Percentiles rank a stretch among this genome's conserved stretches.
These are phyloP conservation scores for Nothura maculosa DNA, from an alignment of 2,797 vertebrate species.

Conservation along the genomic window DNA sequence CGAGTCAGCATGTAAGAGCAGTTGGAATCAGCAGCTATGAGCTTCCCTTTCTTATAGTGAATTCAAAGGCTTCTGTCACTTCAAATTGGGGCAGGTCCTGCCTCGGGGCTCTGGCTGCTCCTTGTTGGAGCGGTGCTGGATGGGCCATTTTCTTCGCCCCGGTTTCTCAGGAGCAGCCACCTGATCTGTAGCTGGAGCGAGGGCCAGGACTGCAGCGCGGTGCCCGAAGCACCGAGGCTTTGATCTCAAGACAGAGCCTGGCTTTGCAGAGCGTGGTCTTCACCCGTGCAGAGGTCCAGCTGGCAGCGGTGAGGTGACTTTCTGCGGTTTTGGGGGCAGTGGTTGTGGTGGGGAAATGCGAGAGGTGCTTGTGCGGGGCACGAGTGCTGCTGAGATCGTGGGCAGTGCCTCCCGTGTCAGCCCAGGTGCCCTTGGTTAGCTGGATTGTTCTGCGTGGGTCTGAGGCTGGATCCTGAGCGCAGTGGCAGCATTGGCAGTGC, in stretches of 20 bases:
- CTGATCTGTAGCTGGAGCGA: neutral
- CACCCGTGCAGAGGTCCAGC: neutral
- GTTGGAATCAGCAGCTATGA: neutral
- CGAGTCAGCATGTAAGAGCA: neutral
- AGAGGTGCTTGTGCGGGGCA: no score
- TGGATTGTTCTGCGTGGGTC: neutral
- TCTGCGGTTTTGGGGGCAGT: no score
- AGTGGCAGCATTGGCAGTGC: neutral
- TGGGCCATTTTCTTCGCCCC: neutral
- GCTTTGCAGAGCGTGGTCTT: neutral
- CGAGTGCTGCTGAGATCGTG: neutral
- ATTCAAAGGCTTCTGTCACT: neutral
- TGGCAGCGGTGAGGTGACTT: neutral
- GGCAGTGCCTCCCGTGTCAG: neutral
- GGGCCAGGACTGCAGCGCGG: no score
- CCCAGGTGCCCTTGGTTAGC: no score
- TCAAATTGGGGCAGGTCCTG: neutral
- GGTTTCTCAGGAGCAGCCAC: neutral
- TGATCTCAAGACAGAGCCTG: neutral
- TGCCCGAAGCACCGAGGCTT: neutral
- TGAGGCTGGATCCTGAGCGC: neutral
- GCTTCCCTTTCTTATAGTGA: no score
- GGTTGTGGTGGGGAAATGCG: no score
- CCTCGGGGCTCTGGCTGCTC: neutral
- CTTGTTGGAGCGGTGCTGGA: neutral